These are phyloP conservation scores for Notodonta dromedarius DNA, from an alignment of 2,888 invertebrate genomes.

Conservation along the genomic window DNA sequence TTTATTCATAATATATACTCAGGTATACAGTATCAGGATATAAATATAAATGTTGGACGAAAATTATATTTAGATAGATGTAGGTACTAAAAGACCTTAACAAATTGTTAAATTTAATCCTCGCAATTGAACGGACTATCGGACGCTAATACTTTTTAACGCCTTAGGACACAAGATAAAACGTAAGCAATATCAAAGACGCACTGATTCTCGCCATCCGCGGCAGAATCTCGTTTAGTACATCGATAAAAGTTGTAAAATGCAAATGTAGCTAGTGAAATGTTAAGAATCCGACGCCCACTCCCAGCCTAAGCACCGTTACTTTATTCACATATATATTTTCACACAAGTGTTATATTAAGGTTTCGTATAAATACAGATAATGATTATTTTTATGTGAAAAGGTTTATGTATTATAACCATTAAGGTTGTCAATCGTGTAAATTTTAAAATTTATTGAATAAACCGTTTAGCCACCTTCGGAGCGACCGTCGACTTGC, in stretches of 20 bases:
- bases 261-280: conserved; percentile 79
- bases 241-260: conserved; percentile 81
- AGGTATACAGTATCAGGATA: too few relatives aligned
- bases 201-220: conserved; percentile 64
- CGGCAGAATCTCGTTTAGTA: conserved; percentile 70
- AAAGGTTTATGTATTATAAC: conserved; percentile 31
- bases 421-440: conserved; percentile 19
- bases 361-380: conserved; percentile 37
- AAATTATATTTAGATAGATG: conserved; percentile 8
- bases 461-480: conserved; percentile 24
- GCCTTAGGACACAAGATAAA: conserved; percentile 50
- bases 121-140: conserved; percentile 34
- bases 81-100: background rate
- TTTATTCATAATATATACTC: too few relatives aligned
- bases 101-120: conserved; percentile 40
- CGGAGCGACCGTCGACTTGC: background rate
- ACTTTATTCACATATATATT: conserved; percentile 65
- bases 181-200: conserved; percentile 62
- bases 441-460: conserved; percentile 23
- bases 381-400: conserved; percentile 43
- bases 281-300: conserved; percentile 78
- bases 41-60: conserved; percentile 6
- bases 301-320: conserved; percentile 64
- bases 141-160: conserved; percentile 50
- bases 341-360: conserved; percentile 53